Evolutionary conservation across 2,888 invertebrate species (phyloP).

Genomic region (Tridacna gigas): DNA sequence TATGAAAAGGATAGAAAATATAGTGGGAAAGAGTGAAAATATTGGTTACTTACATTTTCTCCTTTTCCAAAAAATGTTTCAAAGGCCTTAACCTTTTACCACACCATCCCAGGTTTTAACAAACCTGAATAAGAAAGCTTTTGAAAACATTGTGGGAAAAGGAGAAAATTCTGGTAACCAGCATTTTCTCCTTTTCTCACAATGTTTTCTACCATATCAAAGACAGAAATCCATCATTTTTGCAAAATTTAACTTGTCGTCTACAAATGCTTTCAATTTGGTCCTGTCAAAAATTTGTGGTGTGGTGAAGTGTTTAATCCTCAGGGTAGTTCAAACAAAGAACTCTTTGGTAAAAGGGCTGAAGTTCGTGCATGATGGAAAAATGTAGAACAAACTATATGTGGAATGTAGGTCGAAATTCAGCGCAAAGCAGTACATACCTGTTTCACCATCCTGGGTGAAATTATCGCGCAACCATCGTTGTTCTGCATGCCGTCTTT

Average conservation of each 20-base stretch:
- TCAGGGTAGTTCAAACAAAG: background rate
- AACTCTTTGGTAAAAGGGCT: background rate
- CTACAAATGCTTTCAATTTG: too few relatives aligned
- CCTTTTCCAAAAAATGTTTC: background rate
- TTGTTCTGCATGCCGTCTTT: conserved; percentile 71
- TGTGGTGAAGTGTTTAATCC: too few relatives aligned
- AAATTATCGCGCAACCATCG: conserved; percentile 77
- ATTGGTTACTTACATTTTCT: too few relatives aligned
- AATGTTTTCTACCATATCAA: background rate
- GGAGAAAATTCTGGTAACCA: background rate
- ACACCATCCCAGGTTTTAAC: background rate
- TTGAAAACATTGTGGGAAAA: background rate
- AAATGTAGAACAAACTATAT: too few relatives aligned
- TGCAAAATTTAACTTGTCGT: too few relatives aligned
- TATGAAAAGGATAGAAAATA: too few relatives aligned
- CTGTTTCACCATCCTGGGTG: conserved; percentile 86
- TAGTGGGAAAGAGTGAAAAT: too few relatives aligned
- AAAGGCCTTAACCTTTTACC: background rate
- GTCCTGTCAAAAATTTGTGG: too few relatives aligned
- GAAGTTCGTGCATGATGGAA: background rate
- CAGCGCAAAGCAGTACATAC: conserved; percentile 71
- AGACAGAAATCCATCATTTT: too few relatives aligned
- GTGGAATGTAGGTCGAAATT: too few relatives aligned
- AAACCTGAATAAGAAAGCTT: background rate
- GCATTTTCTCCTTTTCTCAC: background rate